Evolutionary conservation across 2,113 vertebrate species (phyloP), one percentile per base, ranked within the genome.

Genomic region (Mesocricetus auratus): DNA sequence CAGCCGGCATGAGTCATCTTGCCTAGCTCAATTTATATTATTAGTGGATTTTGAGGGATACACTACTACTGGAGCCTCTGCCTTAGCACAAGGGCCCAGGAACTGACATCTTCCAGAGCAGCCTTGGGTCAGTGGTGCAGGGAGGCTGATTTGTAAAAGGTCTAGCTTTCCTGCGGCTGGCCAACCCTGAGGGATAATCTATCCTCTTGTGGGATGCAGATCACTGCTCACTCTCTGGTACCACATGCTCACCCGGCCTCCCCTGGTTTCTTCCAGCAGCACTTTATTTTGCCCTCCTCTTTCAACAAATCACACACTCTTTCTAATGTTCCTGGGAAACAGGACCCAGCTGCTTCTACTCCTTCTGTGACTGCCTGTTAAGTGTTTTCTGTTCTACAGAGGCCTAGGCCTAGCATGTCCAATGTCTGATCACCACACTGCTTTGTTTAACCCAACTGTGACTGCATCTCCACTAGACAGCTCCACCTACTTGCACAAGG

Each of bases 131-230:
- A 39, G n/a, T 58, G 36, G 56, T 36, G n/a, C 17, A 58, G 36
- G 79, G 33, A 82, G 33, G 79, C 7, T 83, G 36, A 24, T 83
- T 83, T 47, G 45, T 45, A 58, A 79, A 92, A 90, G 19, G 24
- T 64, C 53, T 47, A 58, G 7, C 62, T 95, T 33, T 64, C 64
- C 91, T 62, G 60, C 74, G 75, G 86, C 86, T 69, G 58, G 56
- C 83, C n/a, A 81, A 81, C 94, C 47, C 42, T 62, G 81, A 95
- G 47, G 69, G 64, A 53, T n/a, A 92, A 68, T 62, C 90, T 83
- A 82, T 56, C 50, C 31, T 24, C 31, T 21, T 75, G 81, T 26
- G 45, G 29, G 47, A 69, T 85, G 39, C 24, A 62, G 36, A 39
- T 47, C 66, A 79, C 62, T 69, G 29, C 39, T 50, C 36, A 77